Base-by-base conservation (phyloP, 1,140 invertebrate species). In the Heliothis subflexa region DNA sequence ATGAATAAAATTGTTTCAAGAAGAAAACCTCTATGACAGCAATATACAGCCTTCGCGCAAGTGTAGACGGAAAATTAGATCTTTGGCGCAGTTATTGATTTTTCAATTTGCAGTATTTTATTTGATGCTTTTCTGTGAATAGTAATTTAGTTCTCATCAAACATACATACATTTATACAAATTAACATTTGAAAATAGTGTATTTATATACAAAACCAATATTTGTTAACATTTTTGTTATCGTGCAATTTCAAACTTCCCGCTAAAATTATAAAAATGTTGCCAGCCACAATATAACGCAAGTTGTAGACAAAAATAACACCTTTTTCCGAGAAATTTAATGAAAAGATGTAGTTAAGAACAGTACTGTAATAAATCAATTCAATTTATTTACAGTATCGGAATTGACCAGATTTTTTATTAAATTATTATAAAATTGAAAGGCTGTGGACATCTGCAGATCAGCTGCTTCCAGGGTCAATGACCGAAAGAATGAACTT, bases 381-480 rank as follows among this genome's bases (percentile, higher is more conserved):
- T 40, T 40, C 1, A 40, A 9, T 40, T 40, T 40, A 40, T 9
- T 9, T 40, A 40, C 0, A 40, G 4, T 40, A 5, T 40, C 9
- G 9, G 3, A 40, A 9, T 40, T 40, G 9, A 40, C 33, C 33
- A 40, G 33, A 0, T 40, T 14, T n/a, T 40, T 62, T 7, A 40
- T 1, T 33, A 7, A 7, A 7, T 40, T 14, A 14, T 28, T 16
- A 40, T 2, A 18, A 28, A 47, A 9, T 18, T 45, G 7, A 28
- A 49, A 61, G 52, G 49, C 40, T 13, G 14, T 3, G 28, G 28
- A 76, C 33, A 13, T 40, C 64, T 80, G 55, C 18, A 40, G 64
- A 66, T 80, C 83, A 84, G 83, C 83, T 84, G 83, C 59, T 70
- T 16, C 13, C 12, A 33, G 71, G 78, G 72, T 81, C 77, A 82